A percentile compares a stretch with the other conserved stretches of the same genome.
These are phyloP conservation scores for Dynastes hyllus DNA, from an alignment of 2,888 invertebrate genomes.

Conservation along the genomic window DNA sequence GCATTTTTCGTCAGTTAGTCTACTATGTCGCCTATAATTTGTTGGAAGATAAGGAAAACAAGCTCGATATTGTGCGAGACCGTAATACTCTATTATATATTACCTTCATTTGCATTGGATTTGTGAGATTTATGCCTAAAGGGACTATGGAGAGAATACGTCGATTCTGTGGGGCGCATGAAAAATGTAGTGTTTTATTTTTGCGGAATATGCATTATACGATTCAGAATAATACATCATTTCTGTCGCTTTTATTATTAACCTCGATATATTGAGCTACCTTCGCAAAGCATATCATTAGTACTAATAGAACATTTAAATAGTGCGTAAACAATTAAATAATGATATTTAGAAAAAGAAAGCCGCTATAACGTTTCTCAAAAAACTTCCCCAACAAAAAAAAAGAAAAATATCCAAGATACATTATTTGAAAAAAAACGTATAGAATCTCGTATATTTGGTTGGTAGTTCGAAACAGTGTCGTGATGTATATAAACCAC, in stretches of 20 bases:
- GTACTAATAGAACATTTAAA: too few species aligned
- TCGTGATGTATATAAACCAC: conserved; percentile 41
- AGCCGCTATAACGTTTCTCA: too few species aligned
- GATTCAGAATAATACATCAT: not conserved
- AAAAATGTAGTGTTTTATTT: conserved; percentile 39
- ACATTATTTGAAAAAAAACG: conserved; percentile 9
- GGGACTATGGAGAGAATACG: not conserved
- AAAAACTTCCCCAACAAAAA: not conserved
- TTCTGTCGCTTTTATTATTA: too few species aligned
- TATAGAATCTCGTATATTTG: conserved; percentile 19
- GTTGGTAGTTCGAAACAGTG: conserved; percentile 16
- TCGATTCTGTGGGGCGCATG: conserved; percentile 24
- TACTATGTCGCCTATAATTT: too few species aligned
- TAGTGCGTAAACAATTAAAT: too few species aligned
- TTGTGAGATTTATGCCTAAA: conserved; percentile 20
- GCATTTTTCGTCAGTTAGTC: too few species aligned
- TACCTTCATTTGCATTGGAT: conserved; percentile 36
- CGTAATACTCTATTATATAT: conserved; percentile 10
- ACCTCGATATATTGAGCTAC: too few species aligned
- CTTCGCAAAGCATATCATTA: too few species aligned
- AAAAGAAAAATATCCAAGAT: conserved; percentile 10
- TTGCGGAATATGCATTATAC: conserved; percentile 21
- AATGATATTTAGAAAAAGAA: too few species aligned
- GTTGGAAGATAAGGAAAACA: not conserved
- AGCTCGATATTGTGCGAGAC: not conserved